Conservation (phyloP, 2,888 invertebrate genomes). For the Cheilosia urbana region DNA sequence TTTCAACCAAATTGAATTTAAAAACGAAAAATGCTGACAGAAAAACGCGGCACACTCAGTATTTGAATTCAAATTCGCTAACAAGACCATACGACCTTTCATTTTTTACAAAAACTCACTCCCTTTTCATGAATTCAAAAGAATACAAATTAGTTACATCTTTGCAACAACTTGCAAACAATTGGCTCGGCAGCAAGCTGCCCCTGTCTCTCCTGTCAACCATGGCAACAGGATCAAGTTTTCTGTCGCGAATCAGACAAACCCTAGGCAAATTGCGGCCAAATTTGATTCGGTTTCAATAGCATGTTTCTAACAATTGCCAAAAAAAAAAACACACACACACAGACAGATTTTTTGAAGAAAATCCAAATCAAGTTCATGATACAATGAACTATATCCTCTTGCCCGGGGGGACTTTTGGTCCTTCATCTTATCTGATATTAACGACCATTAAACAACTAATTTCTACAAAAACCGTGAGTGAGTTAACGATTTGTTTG, state of each 20-base stretch:
- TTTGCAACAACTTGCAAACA: conserved; percentile 51
- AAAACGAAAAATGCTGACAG: too few relatives aligned
- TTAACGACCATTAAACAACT: conserved; percentile 64
- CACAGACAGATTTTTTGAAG: not conserved
- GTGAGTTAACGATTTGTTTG: conserved; percentile 63
- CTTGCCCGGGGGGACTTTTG: conserved; percentile 49
- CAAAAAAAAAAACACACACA: conserved; percentile 13
- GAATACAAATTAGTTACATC: conserved; percentile 67
- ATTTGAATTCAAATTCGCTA: not conserved
- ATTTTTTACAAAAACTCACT: conserved; percentile 15
- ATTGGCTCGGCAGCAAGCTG: conserved; percentile 61
- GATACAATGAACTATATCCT: conserved; percentile 51
- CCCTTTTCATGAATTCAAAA: conserved; percentile 34
- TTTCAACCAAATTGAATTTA: too few relatives aligned
- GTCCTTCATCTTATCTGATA: conserved; percentile 54
- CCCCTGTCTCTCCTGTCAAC: conserved; percentile 51
- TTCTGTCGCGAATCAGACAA: conserved; percentile 37
- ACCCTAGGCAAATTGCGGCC: conserved; percentile 15
- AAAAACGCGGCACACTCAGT: too few relatives aligned
- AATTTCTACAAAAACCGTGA: conserved; percentile 53
- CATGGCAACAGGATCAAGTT: conserved; percentile 63
- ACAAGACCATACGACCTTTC: conserved; percentile 1
- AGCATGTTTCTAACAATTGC: conserved; percentile 28
- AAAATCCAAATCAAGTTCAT: conserved; percentile 62
- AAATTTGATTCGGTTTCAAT: conserved; percentile 53